Evolutionary conservation across 1,140 invertebrate species (phyloP), one percentile per base, ranked within the genome.

Genomic region (Drosophila grimshawi): DNA sequence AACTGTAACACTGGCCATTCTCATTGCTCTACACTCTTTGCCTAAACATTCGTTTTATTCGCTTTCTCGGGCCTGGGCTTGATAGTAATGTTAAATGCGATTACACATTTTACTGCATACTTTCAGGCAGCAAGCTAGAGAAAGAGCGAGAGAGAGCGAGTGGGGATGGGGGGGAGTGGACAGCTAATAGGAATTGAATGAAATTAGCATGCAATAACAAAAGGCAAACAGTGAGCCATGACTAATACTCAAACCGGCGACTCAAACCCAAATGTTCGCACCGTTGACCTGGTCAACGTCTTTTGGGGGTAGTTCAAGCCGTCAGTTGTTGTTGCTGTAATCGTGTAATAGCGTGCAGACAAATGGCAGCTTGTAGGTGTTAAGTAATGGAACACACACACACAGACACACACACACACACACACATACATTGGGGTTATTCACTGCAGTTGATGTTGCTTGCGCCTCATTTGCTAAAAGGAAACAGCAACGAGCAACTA

Each of bases 131-230:
- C 56, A n/a, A 4, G 39, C 10, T 45, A 39, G 46, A 61, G 35
- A 49, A 27, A 62, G n/a, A 56, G 43, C 3, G n/a, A 41, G 51
- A 8, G 19, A 37, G 53, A 37, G 59, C 5, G 35, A 32, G 60
- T 10, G 67, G 3, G 45, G n/a, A n/a, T n/a, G n/a, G 4, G 29
- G 2, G 6, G 11, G 43, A 30, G 30, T 56, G 48, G 43, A 43
- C 33, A 45, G 43, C 57, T 60, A 60, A 60, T 60, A 60, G 41
- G 3, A 27, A 59, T 53, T 41, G 75, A 10, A 68, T 41, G 61
- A 86, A 88, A 86, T 86, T 86, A 88, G 82, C 82, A 88, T 88
- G 83, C 80, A 88, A 86, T 88, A 70, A 73, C 68, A 82, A 79
- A 71, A 49, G 45, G 49, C 56, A 52, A 75, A 70, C 51, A 68